These are phyloP conservation scores for Megalurothrips usitatus DNA, from an alignment of 2,888 invertebrate genomes.

Conservation along the genomic window DNA sequence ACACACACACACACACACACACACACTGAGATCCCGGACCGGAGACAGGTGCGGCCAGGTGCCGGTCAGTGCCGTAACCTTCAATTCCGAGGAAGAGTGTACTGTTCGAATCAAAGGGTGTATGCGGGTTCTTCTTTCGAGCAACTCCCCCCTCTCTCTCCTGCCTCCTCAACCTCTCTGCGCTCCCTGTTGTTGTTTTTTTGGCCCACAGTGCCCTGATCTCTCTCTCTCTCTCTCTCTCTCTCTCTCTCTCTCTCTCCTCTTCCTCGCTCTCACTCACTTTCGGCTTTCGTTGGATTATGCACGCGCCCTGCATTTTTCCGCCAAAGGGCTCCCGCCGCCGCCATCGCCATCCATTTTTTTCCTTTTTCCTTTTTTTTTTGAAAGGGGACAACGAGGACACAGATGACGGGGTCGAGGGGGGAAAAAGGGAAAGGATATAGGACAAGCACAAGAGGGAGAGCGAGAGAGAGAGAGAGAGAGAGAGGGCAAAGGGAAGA, in stretches of 20 bases:
- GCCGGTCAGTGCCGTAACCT: neutral
- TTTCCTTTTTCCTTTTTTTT: neutral
- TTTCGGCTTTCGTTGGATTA: slow-evolving; percentile 24
- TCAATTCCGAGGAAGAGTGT: neutral
- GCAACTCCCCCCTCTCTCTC: neutral
- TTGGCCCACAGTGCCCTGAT: no score
- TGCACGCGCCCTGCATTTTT: slow-evolving; percentile 1
- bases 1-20: no score
- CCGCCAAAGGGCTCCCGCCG: no score
- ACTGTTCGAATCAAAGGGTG: neutral
- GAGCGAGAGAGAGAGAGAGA: neutral
- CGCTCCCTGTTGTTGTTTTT: no score
- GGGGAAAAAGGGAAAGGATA: neutral
- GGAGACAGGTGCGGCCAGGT: neutral
- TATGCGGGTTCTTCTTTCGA: neutral
- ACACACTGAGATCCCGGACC: no score
- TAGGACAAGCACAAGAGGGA: neutral
- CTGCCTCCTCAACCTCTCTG: neutral
- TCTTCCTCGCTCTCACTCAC: neutral
- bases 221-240: neutral
- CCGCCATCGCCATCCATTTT: neutral
- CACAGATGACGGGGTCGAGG: neutral
- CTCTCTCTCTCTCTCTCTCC: neutral
- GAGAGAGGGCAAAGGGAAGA: neutral
- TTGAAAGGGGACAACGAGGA: neutral